phyloP scores from a whole-genome alignment of 2,113 vertebrate species.

The Rhea americana region DNA sequence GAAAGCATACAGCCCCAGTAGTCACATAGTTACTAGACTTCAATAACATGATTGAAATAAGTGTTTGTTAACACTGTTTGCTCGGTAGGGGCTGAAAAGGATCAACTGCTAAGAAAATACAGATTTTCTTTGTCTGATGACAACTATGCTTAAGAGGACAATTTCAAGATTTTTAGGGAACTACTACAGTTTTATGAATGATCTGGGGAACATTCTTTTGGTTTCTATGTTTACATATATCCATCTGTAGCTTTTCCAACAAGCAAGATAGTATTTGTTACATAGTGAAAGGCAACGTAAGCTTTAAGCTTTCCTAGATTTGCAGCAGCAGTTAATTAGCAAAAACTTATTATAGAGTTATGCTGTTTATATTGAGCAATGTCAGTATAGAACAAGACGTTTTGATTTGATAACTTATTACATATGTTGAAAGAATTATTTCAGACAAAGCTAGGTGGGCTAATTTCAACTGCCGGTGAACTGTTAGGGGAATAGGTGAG shows the following conservation, averaged over 20 bases:
- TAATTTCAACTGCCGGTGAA: neutral
- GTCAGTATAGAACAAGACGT: neutral
- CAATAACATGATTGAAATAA: neutral
- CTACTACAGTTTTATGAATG: neutral
- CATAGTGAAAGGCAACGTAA: neutral
- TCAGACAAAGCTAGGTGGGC: neutral
- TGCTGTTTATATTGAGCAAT: neutral
- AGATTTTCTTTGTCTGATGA: neutral
- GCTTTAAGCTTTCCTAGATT: neutral
- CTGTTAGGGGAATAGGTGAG: neutral
- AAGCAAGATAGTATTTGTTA: neutral
- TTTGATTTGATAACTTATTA: neutral
- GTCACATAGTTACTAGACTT: neutral
- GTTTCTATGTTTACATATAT: neutral
- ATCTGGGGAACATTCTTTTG: neutral
- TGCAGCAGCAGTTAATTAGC: constrained; percentile 45
- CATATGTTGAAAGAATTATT: neutral
- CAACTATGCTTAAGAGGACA: neutral
- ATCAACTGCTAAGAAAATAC: neutral
- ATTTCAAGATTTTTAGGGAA: neutral
- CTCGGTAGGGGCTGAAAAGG: neutral
- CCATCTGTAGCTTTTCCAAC: neutral
- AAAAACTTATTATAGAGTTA: constrained; percentile 17
- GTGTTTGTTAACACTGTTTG: neutral
- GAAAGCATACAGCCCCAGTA: neutral